Percentiles rank a stretch among this genome's conserved stretches.
Evolutionary conservation across 2,113 vertebrate genomes (phyloP).

Genomic region (Hemiscyllium ocellatum): DNA sequence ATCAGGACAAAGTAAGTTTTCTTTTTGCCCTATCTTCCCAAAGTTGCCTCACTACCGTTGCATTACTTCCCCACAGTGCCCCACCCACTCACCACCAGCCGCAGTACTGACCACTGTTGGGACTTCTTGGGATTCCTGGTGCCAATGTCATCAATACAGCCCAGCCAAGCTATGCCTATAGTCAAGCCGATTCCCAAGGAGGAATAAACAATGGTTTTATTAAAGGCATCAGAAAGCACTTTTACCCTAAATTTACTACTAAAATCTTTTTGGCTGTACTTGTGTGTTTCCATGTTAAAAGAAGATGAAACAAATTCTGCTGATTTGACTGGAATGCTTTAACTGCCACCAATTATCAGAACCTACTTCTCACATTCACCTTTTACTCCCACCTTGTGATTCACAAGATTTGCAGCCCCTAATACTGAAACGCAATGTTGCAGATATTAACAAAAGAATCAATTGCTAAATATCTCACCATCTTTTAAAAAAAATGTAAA

Average conservation of each 20-base stretch:
- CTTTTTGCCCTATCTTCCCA: too few species aligned
- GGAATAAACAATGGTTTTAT: not conserved
- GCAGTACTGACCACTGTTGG: too few species aligned
- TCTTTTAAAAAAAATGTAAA: not conserved
- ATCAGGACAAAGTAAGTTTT: too few species aligned
- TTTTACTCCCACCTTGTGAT: not conserved
- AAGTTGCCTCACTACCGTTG: too few species aligned
- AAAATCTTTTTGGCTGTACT: not conserved
- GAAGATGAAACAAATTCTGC: not conserved
- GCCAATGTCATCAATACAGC: too few species aligned
- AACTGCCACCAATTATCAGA: not conserved
- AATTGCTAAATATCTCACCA: not conserved
- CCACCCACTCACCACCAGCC: too few species aligned
- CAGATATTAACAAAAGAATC: not conserved
- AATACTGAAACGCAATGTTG: not conserved
- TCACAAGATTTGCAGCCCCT: not conserved
- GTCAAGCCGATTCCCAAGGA: too few species aligned
- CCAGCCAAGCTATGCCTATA: too few species aligned
- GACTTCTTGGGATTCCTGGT: too few species aligned
- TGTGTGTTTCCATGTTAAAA: not conserved
- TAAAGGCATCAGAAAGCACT: not conserved
- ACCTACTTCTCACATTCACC: not conserved
- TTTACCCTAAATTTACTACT: not conserved
- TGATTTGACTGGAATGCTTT: not conserved
- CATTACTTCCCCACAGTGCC: too few species aligned